Evolutionary conservation across 1,140 invertebrate species (phyloP).

Genomic region (Papilio polytes): DNA sequence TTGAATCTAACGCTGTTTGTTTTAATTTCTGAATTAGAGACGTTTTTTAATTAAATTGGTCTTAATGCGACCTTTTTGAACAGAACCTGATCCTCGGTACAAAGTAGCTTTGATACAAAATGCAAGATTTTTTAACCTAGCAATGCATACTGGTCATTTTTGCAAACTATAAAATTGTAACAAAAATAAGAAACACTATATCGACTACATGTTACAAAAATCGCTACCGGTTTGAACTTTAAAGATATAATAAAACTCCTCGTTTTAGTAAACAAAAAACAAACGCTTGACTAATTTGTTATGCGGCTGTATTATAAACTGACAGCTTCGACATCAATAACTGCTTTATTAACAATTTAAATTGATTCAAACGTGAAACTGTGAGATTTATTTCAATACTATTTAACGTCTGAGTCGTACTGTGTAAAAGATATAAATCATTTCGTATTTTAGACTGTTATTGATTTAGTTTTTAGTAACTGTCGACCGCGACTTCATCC

Average conservation of each 20-base stretch:
- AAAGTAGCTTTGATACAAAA: neutral
- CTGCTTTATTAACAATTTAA: constrained; percentile 47
- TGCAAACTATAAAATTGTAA: neutral
- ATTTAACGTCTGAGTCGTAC: neutral
- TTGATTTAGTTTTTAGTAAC: neutral
- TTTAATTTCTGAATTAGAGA: too few relatives aligned
- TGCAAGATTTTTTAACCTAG: neutral
- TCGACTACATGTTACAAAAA: neutral
- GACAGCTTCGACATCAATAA: constrained; percentile 41
- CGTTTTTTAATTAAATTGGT: too few relatives aligned
- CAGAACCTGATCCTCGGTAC: neutral
- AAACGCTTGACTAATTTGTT: constrained; percentile 41
- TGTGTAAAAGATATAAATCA: constrained; percentile 8
- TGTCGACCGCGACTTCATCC: too few relatives aligned
- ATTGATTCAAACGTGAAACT: constrained; percentile 45
- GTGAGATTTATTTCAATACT: constrained; percentile 34
- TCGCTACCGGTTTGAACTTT: constrained; percentile 16
- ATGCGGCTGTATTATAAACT: constrained; percentile 40
- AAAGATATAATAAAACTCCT: constrained; percentile 36
- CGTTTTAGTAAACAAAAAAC: constrained; percentile 13
- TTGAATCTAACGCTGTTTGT: neutral
- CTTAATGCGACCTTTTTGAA: neutral
- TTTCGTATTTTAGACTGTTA: neutral
- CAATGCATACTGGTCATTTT: too few relatives aligned
- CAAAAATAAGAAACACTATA: neutral